phyloP scores from a whole-genome alignment of 1,140 invertebrate species.

The Temnothorax nylanderi region DNA sequence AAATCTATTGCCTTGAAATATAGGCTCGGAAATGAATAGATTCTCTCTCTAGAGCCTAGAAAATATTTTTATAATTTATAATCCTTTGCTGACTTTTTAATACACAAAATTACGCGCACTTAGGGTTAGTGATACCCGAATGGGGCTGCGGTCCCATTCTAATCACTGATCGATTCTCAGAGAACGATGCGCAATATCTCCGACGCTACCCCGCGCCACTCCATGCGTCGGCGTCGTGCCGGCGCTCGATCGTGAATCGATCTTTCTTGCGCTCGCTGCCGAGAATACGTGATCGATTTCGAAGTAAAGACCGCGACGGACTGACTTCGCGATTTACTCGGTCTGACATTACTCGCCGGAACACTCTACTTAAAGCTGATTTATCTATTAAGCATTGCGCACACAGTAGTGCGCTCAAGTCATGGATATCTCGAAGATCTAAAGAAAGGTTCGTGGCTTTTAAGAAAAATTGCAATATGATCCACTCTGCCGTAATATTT shows the following conservation, averaged over 20 bases:
- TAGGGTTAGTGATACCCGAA: no score
- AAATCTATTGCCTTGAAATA: no score
- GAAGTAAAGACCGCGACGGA: constrained; percentile 52
- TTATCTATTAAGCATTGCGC: constrained; percentile 25
- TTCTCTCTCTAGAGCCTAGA: no score
- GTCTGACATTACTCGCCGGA: background rate
- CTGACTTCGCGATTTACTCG: background rate
- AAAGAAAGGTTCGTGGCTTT: background rate
- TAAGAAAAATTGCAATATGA: background rate
- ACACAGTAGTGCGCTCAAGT: constrained; percentile 9
- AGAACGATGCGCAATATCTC: constrained; percentile 54
- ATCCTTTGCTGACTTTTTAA: no score
- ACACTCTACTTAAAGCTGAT: constrained; percentile 27
- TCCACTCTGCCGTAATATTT: background rate
- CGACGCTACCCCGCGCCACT: constrained; percentile 1
- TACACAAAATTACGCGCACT: no score
- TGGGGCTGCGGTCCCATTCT: no score
- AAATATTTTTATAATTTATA: no score
- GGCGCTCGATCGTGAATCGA: constrained; percentile 19
- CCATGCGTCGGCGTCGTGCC: background rate
- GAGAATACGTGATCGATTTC: constrained; percentile 59
- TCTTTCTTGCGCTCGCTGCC: constrained; percentile 33
- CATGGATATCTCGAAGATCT: background rate
- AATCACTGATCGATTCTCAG: background rate
- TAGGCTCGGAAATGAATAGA: no score